These are phyloP conservation scores for Myopa testacea DNA, from an alignment of 2,888 invertebrate species.

Conservation along the genomic window DNA sequence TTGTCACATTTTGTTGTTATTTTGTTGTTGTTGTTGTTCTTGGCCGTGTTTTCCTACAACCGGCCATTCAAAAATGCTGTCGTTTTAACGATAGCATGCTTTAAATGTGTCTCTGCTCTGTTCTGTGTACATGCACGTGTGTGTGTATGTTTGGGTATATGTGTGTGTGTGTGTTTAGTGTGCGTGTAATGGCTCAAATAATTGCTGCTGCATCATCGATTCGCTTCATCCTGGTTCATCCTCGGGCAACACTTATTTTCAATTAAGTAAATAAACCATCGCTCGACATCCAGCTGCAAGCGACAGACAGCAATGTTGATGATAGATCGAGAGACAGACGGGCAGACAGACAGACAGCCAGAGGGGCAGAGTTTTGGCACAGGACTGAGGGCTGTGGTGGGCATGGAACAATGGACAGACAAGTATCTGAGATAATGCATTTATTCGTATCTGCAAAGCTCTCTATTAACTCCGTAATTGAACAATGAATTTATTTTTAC, in stretches of 20 bases:
- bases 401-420: no score
- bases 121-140: background rate
- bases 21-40: constrained; percentile 26
- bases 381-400: no score
- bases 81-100: constrained; percentile 23
- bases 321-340: constrained; percentile 7
- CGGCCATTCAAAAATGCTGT: constrained; percentile 29
- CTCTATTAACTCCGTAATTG: no score
- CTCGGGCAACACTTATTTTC: constrained; percentile 48
- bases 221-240: constrained; percentile 40
- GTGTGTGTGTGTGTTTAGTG: constrained; percentile 6
- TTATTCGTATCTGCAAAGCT: no score
- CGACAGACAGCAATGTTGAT: constrained; percentile 29
- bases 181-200: constrained; percentile 50
- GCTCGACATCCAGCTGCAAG: constrained; percentile 33
- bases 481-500: no score
- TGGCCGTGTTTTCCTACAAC: constrained; percentile 21
- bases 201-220: constrained; percentile 51
- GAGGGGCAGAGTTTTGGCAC: background rate
- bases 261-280: constrained; percentile 48
- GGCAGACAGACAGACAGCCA: background rate
- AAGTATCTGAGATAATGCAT: no score
- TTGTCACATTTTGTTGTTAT: constrained; percentile 1
- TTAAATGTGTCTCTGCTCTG: background rate
- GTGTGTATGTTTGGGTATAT: background rate